Percentiles rank a stretch among this genome's conserved stretches.
Conservation (phyloP, 2,888 invertebrate species). For the Hofmannophila pseudospretella region DNA sequence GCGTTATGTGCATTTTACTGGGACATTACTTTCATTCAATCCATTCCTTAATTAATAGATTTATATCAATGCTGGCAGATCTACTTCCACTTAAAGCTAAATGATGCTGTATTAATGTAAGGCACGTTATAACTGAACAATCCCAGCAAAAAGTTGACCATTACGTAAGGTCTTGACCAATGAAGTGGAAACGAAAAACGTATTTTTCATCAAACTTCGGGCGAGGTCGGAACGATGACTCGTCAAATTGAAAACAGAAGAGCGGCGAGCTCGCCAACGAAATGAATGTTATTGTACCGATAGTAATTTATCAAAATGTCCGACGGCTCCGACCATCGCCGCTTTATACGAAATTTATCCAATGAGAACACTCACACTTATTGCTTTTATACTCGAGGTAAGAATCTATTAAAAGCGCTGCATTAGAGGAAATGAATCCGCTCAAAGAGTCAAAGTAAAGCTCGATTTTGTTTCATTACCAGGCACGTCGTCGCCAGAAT, state of each 20-base stretch:
- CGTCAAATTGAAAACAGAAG: constrained; percentile 54
- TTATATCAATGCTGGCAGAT: no score
- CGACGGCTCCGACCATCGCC: constrained; percentile 23
- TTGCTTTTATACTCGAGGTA: constrained; percentile 46
- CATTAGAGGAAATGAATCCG: constrained; percentile 41
- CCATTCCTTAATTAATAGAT: no score
- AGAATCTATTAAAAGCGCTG: constrained; percentile 44
- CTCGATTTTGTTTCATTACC: constrained; percentile 25
- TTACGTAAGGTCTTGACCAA: constrained; percentile 31
- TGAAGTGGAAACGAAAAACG: constrained; percentile 40
- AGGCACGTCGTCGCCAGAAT: constrained; percentile 24
- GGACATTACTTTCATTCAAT: constrained; percentile 13
- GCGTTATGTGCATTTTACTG: constrained; percentile 22
- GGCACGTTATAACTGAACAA: background rate
- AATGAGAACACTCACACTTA: constrained; percentile 41
- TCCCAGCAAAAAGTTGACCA: constrained; percentile 24
- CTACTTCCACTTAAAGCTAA: no score
- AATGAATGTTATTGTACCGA: constrained; percentile 61
- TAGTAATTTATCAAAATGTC: constrained; percentile 71
- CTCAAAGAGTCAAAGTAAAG: constrained; percentile 44
- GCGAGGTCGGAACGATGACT: constrained; percentile 48
- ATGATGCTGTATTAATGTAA: no score
- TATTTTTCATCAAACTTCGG: constrained; percentile 39
- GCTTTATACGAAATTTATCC: constrained; percentile 36
- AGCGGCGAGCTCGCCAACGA: constrained; percentile 33